Percentiles rank a stretch among this genome's conserved stretches.
Evolutionary conservation across 2,888 invertebrate genomes (phyloP).

Genomic region (Drosophila parthenogenetica): DNA sequence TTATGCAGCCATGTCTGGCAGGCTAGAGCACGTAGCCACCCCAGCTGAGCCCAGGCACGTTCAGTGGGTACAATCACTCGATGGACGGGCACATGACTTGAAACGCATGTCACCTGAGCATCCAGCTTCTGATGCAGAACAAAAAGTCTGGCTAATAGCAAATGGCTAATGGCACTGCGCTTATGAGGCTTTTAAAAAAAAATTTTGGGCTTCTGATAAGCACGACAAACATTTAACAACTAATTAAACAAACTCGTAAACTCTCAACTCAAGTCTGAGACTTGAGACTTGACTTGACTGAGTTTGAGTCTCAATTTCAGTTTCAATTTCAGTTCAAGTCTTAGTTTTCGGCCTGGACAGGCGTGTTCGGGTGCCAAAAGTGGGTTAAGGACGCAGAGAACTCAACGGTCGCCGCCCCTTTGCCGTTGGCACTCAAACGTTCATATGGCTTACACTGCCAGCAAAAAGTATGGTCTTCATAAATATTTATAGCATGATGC

Average conservation of each 20-base stretch:
- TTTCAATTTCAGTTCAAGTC: slow-evolving; percentile 25
- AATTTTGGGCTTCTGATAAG: slow-evolving; percentile 62
- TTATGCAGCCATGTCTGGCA: slow-evolving; percentile 36
- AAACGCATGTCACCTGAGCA: slow-evolving; percentile 55
- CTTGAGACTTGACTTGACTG: background rate
- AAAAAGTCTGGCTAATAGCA: slow-evolving; percentile 32
- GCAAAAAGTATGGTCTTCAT: background rate
- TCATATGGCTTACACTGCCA: slow-evolving; percentile 33
- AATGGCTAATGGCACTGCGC: slow-evolving; percentile 39
- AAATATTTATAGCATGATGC: background rate
- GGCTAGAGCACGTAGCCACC: slow-evolving; percentile 43
- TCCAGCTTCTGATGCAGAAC: slow-evolving; percentile 18
- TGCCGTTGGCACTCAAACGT: slow-evolving; percentile 59
- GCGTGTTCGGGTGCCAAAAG: slow-evolving; percentile 48
- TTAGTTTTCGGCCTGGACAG: slow-evolving; percentile 40
- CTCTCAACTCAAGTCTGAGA: slow-evolving; percentile 29
- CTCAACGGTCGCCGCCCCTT: slow-evolving; percentile 68
- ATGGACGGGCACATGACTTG: slow-evolving; percentile 42
- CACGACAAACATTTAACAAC: slow-evolving; percentile 77
- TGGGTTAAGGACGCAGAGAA: slow-evolving; percentile 76
- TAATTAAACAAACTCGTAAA: slow-evolving; percentile 73
- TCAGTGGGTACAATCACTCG: slow-evolving; percentile 59
- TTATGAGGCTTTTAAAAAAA: slow-evolving; percentile 45
- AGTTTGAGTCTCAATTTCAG: slow-evolving; percentile 33
- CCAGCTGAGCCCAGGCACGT: slow-evolving; percentile 50